Base-by-base conservation (phyloP, 2,113 vertebrate species). In the Dissostichus mawsoni region DNA sequence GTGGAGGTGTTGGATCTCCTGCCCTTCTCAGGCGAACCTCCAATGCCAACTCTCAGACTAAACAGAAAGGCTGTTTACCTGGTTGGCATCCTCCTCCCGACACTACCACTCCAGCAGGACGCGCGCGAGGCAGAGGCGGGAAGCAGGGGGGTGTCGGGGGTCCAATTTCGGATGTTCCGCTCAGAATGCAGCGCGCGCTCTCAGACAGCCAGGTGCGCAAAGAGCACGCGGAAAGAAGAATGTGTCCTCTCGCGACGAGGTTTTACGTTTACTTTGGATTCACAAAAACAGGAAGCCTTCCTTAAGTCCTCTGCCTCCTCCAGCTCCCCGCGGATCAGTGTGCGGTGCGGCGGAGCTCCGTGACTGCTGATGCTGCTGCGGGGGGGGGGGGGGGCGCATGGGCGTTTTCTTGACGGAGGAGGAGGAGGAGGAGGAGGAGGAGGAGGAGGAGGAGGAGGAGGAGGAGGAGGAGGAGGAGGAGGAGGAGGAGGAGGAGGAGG, bases 1-100 rank as follows among this genome's bases (percentile, higher is more conserved):
- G 23, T 23, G 23, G 23, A 23, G 23, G 1, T 23, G 23, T 23
- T 23, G 23, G 23, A 23, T 23, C 23, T 23, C 23, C 23, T 23
- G 23, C 23, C 23, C 23, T 23, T 1, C 23, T 23, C 23, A 23
- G 23, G 23, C 23, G 23, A 23, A 23, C 23, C 23, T 23, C 23
- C 23, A 23, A 1, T 23, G 23, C 23, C 23, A 23, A 23, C 23
- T 1, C 17, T 4, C 3, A 1, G 18, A 33, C 36, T 18, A 14
- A 8, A 47, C n/a, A 47, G 14, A 25, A 72, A 72, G 45, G 1
- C 0, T 55, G 48, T 48, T 82, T 87, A 92, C 92, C 93, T 92
- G 83, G 53, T 83, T 76, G 67, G 70, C 88, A 89, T 93, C 89
- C 92, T 92, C 90, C 69, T 51, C 84, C 36, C 87, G 82, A 88